Evolutionary conservation across 2,888 invertebrate genomes (phyloP), one percentile per base, ranked within the genome.

Genomic region (Trichopoda pennipes): DNA sequence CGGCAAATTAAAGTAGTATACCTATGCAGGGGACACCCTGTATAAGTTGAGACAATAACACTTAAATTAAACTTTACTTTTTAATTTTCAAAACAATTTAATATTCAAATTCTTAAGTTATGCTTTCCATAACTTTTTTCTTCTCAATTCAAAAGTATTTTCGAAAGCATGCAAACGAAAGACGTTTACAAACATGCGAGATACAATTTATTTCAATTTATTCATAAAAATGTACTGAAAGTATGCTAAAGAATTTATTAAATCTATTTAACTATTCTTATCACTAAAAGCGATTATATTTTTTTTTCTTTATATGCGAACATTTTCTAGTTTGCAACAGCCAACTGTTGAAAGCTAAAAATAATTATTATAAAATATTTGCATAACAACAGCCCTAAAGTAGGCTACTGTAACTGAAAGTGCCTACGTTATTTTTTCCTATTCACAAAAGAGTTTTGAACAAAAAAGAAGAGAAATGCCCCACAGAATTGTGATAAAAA

Each of bases 261-360:
- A 63, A 64, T 32, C 60, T 42, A 42, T 63, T 63, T 32, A 53
- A 55, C 51, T 53, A 17, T 47, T 73, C 38, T 44, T 55, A 64
- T 47, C 44, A 42, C 63, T 64, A 47, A 73, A 63, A 74, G 63
- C 73, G 55, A 74, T 63, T 74, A 56, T 53, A 53, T 53, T 16
- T 35, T 10, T 35, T 61, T 9, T 47, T n/a, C n/a, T n/a, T 28
- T 8, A 28, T 28, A 6, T 28, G 8, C 28, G 6, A 28, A 28
- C 4, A 28, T 6, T 28, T 28, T 2, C 8, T 28, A 7, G 6
- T 6, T 7, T 28, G 14, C 47, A 73, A n/a, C 51, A 73, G 51
- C 72, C 72, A 64, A 75, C 75, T 66, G 75, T 60, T 68, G 66
- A 49, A 64, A 68, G 32, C 56, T 32, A 16, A 28, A 75, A 75